phyloP scores from a whole-genome alignment of 2,888 invertebrate genomes.

The Drosophila demipolita region DNA sequence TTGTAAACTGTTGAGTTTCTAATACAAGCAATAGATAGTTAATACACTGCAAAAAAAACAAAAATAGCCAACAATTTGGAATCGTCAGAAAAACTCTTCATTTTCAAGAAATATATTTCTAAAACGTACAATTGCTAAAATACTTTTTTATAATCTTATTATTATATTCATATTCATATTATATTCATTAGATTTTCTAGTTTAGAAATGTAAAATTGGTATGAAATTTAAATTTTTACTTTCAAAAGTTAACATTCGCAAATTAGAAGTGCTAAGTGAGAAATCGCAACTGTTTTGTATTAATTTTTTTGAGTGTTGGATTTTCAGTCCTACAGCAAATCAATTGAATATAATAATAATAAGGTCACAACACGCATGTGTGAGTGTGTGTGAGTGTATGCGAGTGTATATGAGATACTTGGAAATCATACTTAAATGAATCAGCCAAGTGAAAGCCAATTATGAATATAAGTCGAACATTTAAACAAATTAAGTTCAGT shows the following conservation, averaged over 20 bases:
- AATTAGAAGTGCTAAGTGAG: not conserved
- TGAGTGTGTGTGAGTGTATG: slow-evolving; percentile 11
- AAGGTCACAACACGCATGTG: slow-evolving; percentile 20
- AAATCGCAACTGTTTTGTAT: not conserved
- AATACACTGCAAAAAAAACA: not conserved
- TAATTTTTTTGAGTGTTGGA: slow-evolving; percentile 4
- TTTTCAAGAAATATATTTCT: not conserved
- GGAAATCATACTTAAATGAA: slow-evolving; percentile 77
- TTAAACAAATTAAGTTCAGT: not conserved
- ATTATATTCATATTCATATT: not conserved
- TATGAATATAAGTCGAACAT: slow-evolving; percentile 28
- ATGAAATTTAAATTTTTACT: not conserved
- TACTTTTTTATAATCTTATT: not conserved
- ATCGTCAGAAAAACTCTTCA: no score
- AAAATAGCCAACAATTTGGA: not conserved
- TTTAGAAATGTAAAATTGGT: not conserved
- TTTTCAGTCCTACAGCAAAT: slow-evolving; percentile 55
- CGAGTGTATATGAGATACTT: slow-evolving; percentile 33
- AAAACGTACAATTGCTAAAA: not conserved
- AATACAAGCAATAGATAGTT: slow-evolving; percentile 50
- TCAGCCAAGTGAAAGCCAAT: slow-evolving; percentile 65
- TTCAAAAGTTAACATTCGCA: not conserved
- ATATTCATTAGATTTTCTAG: not conserved
- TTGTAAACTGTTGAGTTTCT: slow-evolving; percentile 67
- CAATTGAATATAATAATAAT: slow-evolving; percentile 58